Conservation (phyloP, 2,888 invertebrate genomes). For the Acanthacorydalis orientalis region DNA sequence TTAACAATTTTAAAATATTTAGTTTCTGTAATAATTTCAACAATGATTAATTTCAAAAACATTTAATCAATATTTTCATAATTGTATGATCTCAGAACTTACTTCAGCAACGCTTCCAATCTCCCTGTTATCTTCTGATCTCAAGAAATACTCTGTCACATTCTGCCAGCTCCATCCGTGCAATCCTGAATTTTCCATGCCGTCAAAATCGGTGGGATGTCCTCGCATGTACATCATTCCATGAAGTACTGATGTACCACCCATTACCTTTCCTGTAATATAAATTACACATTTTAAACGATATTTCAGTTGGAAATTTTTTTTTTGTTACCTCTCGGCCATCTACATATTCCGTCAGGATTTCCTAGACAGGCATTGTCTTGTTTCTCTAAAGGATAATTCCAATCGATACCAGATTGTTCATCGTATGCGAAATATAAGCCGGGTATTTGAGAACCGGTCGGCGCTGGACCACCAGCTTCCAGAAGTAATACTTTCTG, state of each 20-base stretch:
- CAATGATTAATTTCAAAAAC: too few relatives aligned
- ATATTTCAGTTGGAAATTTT: not conserved
- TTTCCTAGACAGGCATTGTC: slow-evolving; percentile 5
- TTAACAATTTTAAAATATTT: not conserved
- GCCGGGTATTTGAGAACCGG: slow-evolving; percentile 4
- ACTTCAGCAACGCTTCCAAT: slow-evolving; percentile 4
- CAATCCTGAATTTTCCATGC: slow-evolving; percentile 2
- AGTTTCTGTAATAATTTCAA: not conserved
- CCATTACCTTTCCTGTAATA: slow-evolving; percentile 7
- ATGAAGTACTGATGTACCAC: slow-evolving; percentile 7
- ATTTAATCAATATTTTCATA: not conserved
- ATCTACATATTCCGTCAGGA: slow-evolving; percentile 2
- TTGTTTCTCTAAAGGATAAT: slow-evolving; percentile 5
- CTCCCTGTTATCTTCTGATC: slow-evolving; percentile 8
- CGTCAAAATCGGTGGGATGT: slow-evolving; percentile 6
- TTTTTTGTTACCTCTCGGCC: slow-evolving; percentile 6
- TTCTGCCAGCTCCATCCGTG: slow-evolving; percentile 8
- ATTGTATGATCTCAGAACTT: too few relatives aligned
- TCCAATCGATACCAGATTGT: slow-evolving; percentile 6
- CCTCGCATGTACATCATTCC: slow-evolving; percentile 10
- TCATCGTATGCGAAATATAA: slow-evolving; percentile 8
- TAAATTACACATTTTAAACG: not conserved
- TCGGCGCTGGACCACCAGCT: slow-evolving; percentile 7
- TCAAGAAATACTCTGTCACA: slow-evolving; percentile 8
- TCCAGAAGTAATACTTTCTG: slow-evolving; percentile 7